A percentile compares a stretch with the other conserved stretches of the same genome.
These are phyloP conservation scores for Rousettus madagascariensis DNA, from an alignment of 2,797 vertebrate genomes.

Conservation along the genomic window DNA sequence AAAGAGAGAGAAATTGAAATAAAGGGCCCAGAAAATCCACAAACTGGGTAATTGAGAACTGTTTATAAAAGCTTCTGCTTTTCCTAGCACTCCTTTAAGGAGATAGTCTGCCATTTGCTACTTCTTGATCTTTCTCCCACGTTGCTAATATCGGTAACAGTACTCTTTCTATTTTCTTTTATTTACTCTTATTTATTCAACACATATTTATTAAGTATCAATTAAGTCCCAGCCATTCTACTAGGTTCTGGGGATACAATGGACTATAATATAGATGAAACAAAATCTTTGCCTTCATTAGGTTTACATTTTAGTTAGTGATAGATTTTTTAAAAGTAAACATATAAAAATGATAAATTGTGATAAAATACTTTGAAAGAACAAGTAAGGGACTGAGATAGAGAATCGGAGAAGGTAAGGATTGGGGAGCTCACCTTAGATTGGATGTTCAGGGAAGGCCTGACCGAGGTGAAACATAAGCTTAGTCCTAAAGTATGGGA, in stretches of 20 bases:
- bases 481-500: not conserved
- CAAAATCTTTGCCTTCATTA: not conserved
- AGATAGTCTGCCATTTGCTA: not conserved
- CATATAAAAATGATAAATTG: not conserved
- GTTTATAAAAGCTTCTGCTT: not conserved
- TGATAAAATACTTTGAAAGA: not conserved
- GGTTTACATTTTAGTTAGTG: constrained; percentile 4
- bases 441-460: not conserved
- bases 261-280: not conserved
- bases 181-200: constrained; percentile 2
- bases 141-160: not conserved
- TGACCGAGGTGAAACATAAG: not conserved
- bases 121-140: not conserved
- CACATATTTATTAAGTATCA: not conserved
- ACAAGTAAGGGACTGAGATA: not conserved
- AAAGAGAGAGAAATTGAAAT: not conserved
- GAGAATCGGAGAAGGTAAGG: not conserved
- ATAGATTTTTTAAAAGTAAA: not conserved
- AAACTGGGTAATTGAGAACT: not conserved
- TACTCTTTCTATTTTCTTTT: not conserved
- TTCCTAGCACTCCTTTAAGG: not conserved
- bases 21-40: not conserved
- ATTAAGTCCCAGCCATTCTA: not conserved
- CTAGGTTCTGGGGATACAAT: not conserved
- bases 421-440: not conserved